These are phyloP conservation scores for Oscheius sp. DNA, from an alignment of 1,140 invertebrate genomes.

Conservation along the genomic window DNA sequence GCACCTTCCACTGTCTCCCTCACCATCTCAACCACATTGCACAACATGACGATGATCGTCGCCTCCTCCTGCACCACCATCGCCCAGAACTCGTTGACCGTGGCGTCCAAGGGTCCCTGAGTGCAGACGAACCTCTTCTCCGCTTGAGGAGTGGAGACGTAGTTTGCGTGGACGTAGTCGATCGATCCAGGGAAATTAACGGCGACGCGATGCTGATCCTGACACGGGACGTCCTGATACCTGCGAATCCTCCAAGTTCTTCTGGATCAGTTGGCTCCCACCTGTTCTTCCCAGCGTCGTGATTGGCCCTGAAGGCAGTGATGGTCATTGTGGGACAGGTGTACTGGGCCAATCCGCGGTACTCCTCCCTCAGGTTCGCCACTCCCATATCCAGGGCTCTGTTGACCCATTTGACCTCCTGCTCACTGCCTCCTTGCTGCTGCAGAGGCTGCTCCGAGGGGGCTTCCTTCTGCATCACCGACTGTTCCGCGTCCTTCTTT, in stretches of 20 bases:
- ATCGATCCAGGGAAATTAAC: constrained; percentile 43
- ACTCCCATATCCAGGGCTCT: constrained; percentile 4
- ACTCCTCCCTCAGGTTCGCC: constrained; percentile 14
- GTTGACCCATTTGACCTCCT: constrained; percentile 7
- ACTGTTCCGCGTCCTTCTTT: too few relatives aligned
- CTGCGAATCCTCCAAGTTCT: too few relatives aligned
- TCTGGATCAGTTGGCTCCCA: too few relatives aligned
- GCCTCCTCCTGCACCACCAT: constrained; percentile 46
- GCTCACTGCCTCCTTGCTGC: too few relatives aligned
- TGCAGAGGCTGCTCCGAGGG: too few relatives aligned
- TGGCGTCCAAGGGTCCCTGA: constrained; percentile 43
- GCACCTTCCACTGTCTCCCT: too few relatives aligned
- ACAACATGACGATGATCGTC: constrained; percentile 41
- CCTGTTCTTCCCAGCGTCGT: constrained; percentile 24
- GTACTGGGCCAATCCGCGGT: constrained; percentile 7
- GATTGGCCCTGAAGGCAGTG: constrained; percentile 14
- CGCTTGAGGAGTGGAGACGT: constrained; percentile 42
- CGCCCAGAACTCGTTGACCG: constrained; percentile 43
- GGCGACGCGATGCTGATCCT: constrained; percentile 39
- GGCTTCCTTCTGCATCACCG: too few relatives aligned
- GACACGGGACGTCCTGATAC: constrained; percentile 47
- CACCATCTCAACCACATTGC: constrained; percentile 39
- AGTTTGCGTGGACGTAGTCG: constrained; percentile 39
- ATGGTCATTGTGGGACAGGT: constrained; percentile 5
- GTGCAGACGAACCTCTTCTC: constrained; percentile 46